Base-by-base conservation (phyloP, 2,113 vertebrate genomes). In the Entomyzon cyanotis region DNA sequence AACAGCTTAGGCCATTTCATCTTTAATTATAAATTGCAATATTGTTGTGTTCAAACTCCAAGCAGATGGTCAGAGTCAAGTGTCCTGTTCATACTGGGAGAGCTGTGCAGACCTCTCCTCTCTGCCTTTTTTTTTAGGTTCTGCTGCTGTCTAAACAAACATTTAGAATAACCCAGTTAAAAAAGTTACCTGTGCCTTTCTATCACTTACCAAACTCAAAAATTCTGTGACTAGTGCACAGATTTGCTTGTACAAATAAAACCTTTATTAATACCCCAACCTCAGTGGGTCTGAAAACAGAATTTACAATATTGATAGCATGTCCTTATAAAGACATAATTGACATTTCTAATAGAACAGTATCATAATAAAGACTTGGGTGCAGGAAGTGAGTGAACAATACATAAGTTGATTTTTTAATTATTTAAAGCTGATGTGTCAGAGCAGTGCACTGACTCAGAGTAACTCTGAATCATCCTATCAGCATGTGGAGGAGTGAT, bases 401-500 rank as follows among this genome's bases (percentile, higher is more conserved):
- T 75, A 37, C 20, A 77, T 27, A 50, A 74, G 52, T 70, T 77
- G 67, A 55, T 75, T 79, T 74, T 58, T 83, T 25, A 56, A 87
- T 87, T 82, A 69, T 70, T 74, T 28, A 53, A 74, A 88, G 71
- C 47, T 90, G 76, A 70, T 78, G 76, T 94, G 76, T 93, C 93
- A 96, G 90, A 81, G 93, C 55, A 59, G 64, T 63, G 52, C 9
- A 1, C 68, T 96, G 91, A 95, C 83, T 96, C 94, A 92, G 70
- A 88, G 69, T 35, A 50, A 55, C 76, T 94, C 85, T 97, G 96
- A 96, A 94, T 97, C 96, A 97, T 86, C 92, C 79, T 49, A 59
- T 78, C 86, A 74, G 73, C 28, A 0, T 78, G 68, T 86, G 94
- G 89, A 92, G 80, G 94, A 94, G 91, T 84, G 83, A 91, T 94